Evolutionary conservation across 1,140 invertebrate species (phyloP).

Genomic region (Macrocentrus cingulum): DNA sequence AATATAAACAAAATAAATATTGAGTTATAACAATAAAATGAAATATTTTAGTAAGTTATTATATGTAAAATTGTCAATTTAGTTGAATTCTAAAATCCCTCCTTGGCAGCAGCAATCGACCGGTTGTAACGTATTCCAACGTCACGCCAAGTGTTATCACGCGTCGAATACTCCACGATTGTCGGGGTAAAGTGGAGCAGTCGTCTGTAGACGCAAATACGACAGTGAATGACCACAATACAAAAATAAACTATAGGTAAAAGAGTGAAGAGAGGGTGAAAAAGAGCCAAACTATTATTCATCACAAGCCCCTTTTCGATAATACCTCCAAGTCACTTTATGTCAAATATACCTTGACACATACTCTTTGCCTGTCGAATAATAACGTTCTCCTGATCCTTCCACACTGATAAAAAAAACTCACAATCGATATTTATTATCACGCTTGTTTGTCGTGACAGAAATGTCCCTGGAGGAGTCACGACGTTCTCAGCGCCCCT

Average conservation of each 20-base stretch:
- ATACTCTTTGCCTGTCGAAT: background rate
- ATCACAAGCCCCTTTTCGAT: background rate
- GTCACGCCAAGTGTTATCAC: background rate
- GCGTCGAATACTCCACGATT: background rate
- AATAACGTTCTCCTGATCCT: slow-evolving; percentile 1
- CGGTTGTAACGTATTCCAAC: background rate
- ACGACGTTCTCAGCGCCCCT: slow-evolving; percentile 67
- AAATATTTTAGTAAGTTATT: no score
- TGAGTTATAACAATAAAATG: no score
- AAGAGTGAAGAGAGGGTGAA: background rate
- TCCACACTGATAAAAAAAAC: background rate
- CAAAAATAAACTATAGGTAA: slow-evolving; percentile 6
- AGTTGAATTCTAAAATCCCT: no score
- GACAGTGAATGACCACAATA: slow-evolving; percentile 15
- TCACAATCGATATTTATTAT: slow-evolving; percentile 5
- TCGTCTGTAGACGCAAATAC: slow-evolving; percentile 13
- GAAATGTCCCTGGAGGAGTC: slow-evolving; percentile 68
- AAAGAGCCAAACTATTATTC: slow-evolving; percentile 11
- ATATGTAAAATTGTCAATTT: no score
- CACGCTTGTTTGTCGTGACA: slow-evolving; percentile 46
- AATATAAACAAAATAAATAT: no score
- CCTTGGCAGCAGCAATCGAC: background rate
- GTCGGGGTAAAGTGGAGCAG: slow-evolving; percentile 11
- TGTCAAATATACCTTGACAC: background rate
- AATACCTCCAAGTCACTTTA: slow-evolving; percentile 5